Evolutionary conservation across 2,797 vertebrate genomes (phyloP).

Genomic region (Australoheros facetus): DNA sequence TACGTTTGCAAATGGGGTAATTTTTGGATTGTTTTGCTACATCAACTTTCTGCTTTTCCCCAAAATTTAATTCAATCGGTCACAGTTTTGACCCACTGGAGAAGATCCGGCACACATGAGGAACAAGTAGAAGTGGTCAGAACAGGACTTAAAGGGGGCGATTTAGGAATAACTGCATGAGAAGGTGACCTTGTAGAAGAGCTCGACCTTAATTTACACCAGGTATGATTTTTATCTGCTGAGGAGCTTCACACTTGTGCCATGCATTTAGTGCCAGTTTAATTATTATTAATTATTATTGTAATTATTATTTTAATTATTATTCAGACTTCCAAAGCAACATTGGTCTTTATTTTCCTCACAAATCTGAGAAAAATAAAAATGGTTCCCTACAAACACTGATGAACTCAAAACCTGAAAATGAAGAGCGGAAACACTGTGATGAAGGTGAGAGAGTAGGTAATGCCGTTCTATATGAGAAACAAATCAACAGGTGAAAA

Average conservation of each 20-base stretch:
- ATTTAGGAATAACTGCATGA: background rate
- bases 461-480: background rate
- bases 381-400: background rate
- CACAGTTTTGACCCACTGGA: background rate
- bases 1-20: background rate
- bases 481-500: background rate
- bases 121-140: background rate
- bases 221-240: background rate
- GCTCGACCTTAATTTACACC: background rate
- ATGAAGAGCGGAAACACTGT: background rate
- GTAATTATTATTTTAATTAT: no score
- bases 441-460: background rate
- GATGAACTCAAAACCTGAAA: constrained; percentile 8
- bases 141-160: background rate
- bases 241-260: background rate
- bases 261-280: no score
- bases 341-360: no score
- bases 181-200: background rate
- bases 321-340: background rate
- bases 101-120: background rate
- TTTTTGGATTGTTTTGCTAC: no score
- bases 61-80: background rate
- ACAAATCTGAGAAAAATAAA: background rate
- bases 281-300: no score
- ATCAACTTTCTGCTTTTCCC: no score